Evolutionary conservation across 2,888 invertebrate genomes (phyloP).

Genomic region (Nymphalis c-album): DNA sequence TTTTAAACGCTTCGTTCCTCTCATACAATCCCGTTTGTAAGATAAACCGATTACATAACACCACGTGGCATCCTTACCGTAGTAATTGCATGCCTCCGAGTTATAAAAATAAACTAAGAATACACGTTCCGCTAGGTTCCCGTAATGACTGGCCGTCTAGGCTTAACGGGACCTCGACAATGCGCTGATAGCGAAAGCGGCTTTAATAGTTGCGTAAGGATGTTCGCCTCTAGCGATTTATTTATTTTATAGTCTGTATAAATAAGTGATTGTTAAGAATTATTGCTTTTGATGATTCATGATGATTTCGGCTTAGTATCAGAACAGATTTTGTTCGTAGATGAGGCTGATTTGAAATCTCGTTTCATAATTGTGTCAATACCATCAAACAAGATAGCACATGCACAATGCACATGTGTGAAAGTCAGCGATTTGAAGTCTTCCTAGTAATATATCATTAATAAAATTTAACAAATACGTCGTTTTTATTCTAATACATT

Average conservation of each 20-base stretch:
- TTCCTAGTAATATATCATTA: too few species aligned
- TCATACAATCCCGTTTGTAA: not conserved
- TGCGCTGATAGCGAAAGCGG: constrained; percentile 32
- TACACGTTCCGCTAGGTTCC: constrained; percentile 71
- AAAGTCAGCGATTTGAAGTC: too few species aligned
- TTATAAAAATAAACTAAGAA: constrained; percentile 70
- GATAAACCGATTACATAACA: constrained; percentile 56
- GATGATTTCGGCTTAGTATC: too few species aligned
- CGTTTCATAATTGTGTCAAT: too few species aligned
- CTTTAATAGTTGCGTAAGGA: constrained; percentile 19
- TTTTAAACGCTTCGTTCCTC: not conserved
- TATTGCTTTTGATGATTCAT: too few species aligned
- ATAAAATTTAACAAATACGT: too few species aligned
- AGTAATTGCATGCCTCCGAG: constrained; percentile 64
- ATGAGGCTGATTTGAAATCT: too few species aligned
- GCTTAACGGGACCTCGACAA: constrained; percentile 40
- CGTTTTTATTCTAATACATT: too few species aligned
- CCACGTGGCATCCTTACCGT: constrained; percentile 63
- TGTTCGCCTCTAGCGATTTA: constrained; percentile 12
- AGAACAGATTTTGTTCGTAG: too few species aligned
- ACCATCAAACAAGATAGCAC: too few species aligned
- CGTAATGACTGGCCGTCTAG: constrained; percentile 62
- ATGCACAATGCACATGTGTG: too few species aligned
- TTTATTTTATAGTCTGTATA: constrained; percentile 1
- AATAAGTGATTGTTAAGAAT: constrained; percentile 1